Evolutionary conservation across 1,140 invertebrate genomes (phyloP).

Genomic region (Drosophila lacteicornis): DNA sequence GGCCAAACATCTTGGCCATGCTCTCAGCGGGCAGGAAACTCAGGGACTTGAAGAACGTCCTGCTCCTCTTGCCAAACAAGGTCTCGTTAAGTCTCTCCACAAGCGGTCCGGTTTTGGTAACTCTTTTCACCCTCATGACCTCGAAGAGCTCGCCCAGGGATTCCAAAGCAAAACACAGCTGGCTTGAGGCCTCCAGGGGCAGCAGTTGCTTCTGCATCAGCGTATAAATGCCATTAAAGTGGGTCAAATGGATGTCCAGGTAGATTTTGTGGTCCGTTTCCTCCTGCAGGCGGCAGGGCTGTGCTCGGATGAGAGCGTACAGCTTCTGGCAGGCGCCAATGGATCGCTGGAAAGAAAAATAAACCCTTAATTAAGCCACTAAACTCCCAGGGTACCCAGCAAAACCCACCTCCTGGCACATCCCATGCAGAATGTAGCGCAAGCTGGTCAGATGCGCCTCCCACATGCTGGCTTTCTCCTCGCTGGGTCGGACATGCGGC

Average conservation of each 20-base stretch:
- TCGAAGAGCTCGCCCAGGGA: constrained; percentile 47
- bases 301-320: constrained; percentile 38
- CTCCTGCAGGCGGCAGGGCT: constrained; percentile 44
- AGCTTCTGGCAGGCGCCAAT: constrained; percentile 38
- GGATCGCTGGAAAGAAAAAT: constrained; percentile 23
- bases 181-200: not conserved
- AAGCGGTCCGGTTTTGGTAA: constrained; percentile 7
- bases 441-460: constrained; percentile 51
- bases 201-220: constrained; percentile 26
- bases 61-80: constrained; percentile 46
- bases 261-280: constrained; percentile 50
- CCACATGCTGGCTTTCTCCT: constrained; percentile 50
- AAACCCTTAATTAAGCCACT: not conserved
- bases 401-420: constrained; percentile 47
- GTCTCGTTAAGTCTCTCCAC: constrained; percentile 42
- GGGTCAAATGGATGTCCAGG: constrained; percentile 58
- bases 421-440: constrained; percentile 53
- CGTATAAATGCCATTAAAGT: constrained; percentile 36
- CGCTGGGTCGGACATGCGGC: constrained; percentile 39
- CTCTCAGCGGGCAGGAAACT: constrained; percentile 20
- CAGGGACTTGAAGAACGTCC: constrained; percentile 26
- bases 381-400: not conserved
- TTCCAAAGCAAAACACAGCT: constrained; percentile 31
- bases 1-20: constrained; percentile 31
- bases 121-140: constrained; percentile 30